A percentile compares a stretch with the other conserved stretches of the same genome.
Evolutionary conservation across 2,113 vertebrate genomes (phyloP).

Genomic region (Ciconia boyciana): DNA sequence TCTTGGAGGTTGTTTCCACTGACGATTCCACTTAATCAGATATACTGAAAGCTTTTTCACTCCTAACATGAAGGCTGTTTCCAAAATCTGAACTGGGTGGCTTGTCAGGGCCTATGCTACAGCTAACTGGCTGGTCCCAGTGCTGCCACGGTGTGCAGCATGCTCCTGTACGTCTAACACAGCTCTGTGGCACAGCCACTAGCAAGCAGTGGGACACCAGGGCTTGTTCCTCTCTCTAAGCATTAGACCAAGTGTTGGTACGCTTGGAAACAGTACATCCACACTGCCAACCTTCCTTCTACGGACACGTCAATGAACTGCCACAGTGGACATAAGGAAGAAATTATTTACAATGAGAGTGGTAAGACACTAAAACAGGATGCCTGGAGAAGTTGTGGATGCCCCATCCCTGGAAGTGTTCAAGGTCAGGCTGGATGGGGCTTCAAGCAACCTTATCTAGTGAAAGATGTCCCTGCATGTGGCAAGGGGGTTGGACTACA

Average conservation of each 20-base stretch:
- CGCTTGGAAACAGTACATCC: background rate
- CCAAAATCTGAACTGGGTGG: background rate
- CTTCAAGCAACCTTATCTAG: background rate
- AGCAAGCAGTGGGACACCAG: background rate
- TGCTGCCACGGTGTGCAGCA: rapidly evolving
- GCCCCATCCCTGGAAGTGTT: background rate
- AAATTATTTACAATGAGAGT: background rate
- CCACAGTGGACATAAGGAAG: background rate
- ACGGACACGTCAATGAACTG: rapidly evolving
- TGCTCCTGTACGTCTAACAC: rapidly evolving
- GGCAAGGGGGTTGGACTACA: background rate
- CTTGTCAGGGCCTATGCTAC: no score
- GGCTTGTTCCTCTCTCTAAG: background rate
- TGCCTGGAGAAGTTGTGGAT: background rate
- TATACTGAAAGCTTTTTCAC: background rate
- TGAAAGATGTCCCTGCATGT: background rate
- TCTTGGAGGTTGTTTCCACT: background rate
- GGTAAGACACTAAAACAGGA: background rate
- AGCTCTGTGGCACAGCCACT: rapidly evolving
- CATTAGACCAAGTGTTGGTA: background rate
- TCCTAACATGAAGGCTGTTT: background rate
- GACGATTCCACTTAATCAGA: background rate
- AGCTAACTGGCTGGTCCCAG: background rate
- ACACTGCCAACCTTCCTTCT: background rate
- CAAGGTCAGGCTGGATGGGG: background rate